phyloP scores from a whole-genome alignment of 2,113 vertebrate genomes.

The Corythoichthys intestinalis region DNA sequence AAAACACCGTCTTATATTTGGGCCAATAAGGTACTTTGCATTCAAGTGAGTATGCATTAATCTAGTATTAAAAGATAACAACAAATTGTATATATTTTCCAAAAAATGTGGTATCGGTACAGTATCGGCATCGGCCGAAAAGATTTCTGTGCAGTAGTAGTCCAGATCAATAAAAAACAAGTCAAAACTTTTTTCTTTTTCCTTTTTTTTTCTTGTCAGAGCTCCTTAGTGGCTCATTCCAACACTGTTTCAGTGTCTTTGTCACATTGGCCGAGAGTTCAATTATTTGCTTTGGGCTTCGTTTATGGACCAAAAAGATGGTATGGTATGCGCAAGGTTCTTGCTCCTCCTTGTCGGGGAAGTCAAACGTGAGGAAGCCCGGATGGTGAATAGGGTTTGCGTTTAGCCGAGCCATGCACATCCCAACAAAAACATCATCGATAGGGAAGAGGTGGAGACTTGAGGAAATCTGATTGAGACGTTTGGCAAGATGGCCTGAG shows the following conservation, averaged over 20 bases:
- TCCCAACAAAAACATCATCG: conserved; percentile 75
- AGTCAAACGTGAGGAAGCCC: conserved; percentile 72
- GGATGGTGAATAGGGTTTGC: conserved; percentile 49
- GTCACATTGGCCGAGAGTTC: conserved; percentile 49
- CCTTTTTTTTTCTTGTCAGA: rapidly evolving
- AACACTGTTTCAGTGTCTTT: conserved; percentile 35
- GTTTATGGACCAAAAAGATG: conserved; percentile 67
- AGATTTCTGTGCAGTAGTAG: too few relatives aligned
- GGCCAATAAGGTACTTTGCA: too few relatives aligned
- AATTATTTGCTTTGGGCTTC: conserved; percentile 52
- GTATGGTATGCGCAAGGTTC: conserved; percentile 57
- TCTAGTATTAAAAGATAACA: too few relatives aligned
- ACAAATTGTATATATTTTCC: too few relatives aligned
- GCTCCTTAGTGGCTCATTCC: conserved; percentile 34
- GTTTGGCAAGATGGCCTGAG: conserved; percentile 56
- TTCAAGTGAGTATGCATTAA: too few relatives aligned
- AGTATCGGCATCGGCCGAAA: too few relatives aligned
- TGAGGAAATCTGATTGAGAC: conserved; percentile 51
- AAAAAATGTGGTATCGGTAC: too few relatives aligned
- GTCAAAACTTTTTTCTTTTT: not conserved
- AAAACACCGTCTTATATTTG: too few relatives aligned
- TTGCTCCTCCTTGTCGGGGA: conserved; percentile 33
- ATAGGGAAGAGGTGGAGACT: conserved; percentile 73
- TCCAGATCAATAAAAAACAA: too few relatives aligned
- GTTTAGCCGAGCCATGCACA: conserved; percentile 70